Base-by-base conservation (phyloP, 1,140 invertebrate species). In the Phymastichus coffea region DNA sequence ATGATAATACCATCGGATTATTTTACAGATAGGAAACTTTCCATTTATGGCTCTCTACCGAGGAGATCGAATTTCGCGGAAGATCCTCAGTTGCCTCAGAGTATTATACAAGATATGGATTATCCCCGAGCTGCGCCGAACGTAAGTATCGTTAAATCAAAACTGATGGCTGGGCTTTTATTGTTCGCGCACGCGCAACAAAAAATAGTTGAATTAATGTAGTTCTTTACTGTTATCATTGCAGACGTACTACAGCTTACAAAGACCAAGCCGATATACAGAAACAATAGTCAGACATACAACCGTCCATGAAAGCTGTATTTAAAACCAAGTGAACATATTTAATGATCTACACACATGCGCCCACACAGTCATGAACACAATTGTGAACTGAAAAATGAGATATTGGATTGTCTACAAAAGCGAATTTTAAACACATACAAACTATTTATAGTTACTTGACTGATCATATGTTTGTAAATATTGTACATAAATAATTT, bases 401-500 rank as follows among this genome's bases (percentile, higher is more conserved):
- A 41, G 37, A 51, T 12, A 14, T 47, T 43, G 20, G 43, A 17
- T 37, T n/a, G 15, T 20, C 12, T 19, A n/a, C 49, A 61, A 63
- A 52, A 12, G 15, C 22, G 37, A 28, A 44, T 60, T 54, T 54
- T 30, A 54, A 60, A 47, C 20, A 47, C 20, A 40, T 40, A 26
- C 35, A 49, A 49, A 55, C 57, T 53, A 70, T 71, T 69, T 66
- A 66, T 69, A 71, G 56, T 57, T 63, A 72, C 40, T 65, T 53
- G 63, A 71, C 59, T 67, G 59, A 66, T 63, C 66, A 70, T 65
- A 56, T 63, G 58, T 70, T 72, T 75, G 73, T 75, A 75, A 75
- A 75, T 75, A 75, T 72, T 75, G 73, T 75, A 75, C 68, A 75
- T 75, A 75, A 73, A 75, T 73, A 69, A 72, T 60, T 60, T 60